Base-by-base conservation (phyloP, 2,888 invertebrate species). In the Microdon myrmicae region DNA sequence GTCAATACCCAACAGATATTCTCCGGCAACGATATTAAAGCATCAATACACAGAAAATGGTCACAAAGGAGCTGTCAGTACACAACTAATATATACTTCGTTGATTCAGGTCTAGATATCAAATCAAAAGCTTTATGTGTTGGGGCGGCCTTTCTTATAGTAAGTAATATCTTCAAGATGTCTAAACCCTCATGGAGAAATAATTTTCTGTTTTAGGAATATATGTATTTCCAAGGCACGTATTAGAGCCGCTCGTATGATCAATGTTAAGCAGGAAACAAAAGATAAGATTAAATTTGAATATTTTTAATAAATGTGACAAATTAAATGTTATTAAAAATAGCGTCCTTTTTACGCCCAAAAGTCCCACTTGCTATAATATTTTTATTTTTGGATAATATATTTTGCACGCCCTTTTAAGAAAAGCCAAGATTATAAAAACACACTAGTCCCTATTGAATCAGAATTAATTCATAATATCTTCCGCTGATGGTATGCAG, bases 61-160 rank as follows among this genome's bases (percentile, higher is more conserved):
- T 84, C 89, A 73, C 82, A 85, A 43, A 81, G 85, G 19, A 81
- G 87, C 54, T 85, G 85, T 20, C 87, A 85, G 71, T 90, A 93
- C 72, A 87, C 87, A 39, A 86, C 93, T 56, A 87, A 87, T 38
- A 80, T 94, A 26, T 86, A 86, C 37, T 90, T 92, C 73, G 91
- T 93, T 0, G 83, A 86, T 67, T 73, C 82, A 0, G 87, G 89
- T 35, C 83, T 87, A 12, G 88, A 90, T 71, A 86, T 88, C 1
- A 88, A 86, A 70, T 85, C 90, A 47, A 94, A 94, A 74, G 91
- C 92, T 0, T 79, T 92, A 2, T 81, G 94, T 43, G 75, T 95
- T 16, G 94, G 90, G 3, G 87, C 92, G 34, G 86, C 89, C 0
- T 94, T 95, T 80, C 82, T 95, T 53, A 81, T 95, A 85, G 94